Percentiles rank a stretch among this genome's conserved stretches.
phyloP scores from a whole-genome alignment of 2,888 invertebrate species.

The Salticus scenicus region DNA sequence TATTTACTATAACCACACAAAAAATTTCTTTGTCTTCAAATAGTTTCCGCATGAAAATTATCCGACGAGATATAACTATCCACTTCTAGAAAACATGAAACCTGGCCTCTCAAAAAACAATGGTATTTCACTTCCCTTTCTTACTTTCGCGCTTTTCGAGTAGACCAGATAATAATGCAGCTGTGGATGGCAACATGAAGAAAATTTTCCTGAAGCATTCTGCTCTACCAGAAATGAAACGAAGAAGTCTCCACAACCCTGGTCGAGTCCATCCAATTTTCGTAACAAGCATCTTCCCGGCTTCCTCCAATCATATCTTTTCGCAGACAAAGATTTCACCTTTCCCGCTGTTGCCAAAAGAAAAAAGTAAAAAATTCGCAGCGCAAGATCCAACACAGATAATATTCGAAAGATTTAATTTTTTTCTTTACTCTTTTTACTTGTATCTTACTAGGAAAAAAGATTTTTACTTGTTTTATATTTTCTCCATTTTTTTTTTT shows the following conservation, averaged over 20 bases:
- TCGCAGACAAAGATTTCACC: conserved; percentile 11
- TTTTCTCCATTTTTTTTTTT: not conserved
- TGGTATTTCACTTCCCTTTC: not conserved
- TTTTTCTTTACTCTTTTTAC: not conserved
- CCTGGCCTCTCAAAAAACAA: no score
- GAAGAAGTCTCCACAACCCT: not conserved
- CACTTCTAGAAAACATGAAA: no score
- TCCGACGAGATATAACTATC: no score
- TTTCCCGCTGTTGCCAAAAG: not conserved
- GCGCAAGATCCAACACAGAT: conserved; percentile 51
- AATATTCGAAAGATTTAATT: conserved; percentile 37
- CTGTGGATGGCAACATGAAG: not conserved
- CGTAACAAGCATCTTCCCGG: conserved; percentile 4
- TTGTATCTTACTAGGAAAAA: not conserved
- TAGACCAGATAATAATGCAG: not conserved
- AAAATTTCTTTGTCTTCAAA: no score
- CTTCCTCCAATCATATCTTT: not conserved
- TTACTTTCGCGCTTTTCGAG: not conserved
- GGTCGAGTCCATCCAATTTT: conserved; percentile 10
- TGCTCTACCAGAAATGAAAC: not conserved
- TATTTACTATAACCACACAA: no score
- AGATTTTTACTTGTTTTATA: not conserved
- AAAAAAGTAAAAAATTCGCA: not conserved
- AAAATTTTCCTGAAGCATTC: not conserved
- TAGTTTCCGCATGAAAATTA: no score